Evolutionary conservation across 2,888 invertebrate species (phyloP).

Genomic region (Leptinotarsa rubiginosa): DNA sequence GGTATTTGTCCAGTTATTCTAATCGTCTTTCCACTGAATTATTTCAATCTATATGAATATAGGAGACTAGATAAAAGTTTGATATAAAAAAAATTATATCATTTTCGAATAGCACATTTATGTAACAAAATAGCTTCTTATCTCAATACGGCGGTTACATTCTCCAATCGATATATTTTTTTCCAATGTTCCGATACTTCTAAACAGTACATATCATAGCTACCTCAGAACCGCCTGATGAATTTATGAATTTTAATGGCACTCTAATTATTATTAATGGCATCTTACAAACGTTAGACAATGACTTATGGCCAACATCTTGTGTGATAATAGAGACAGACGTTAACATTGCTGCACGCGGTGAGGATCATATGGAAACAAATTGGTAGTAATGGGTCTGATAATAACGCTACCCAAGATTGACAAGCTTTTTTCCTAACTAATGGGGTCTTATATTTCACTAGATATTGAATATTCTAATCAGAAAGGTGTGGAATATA

Average conservation of each 20-base stretch:
- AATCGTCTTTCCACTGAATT: no score
- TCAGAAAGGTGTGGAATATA: slow-evolving; percentile 7
- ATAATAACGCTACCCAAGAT: slow-evolving; percentile 45
- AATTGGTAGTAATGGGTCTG: slow-evolving; percentile 40
- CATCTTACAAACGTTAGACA: slow-evolving; percentile 25
- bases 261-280: slow-evolving; percentile 31
- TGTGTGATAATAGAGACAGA: slow-evolving; percentile 44
- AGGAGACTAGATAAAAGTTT: no score
- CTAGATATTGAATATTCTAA: slow-evolving; percentile 20
- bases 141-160: background rate
- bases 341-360: slow-evolving; percentile 40
- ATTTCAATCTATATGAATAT: no score
- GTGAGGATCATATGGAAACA: slow-evolving; percentile 36
- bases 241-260: slow-evolving; percentile 16
- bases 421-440: slow-evolving; percentile 48
- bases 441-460: slow-evolving; percentile 49
- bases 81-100: no score
- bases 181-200: slow-evolving; percentile 1
- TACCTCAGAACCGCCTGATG: slow-evolving; percentile 12
- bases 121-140: no score
- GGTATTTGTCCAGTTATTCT: no score
- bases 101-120: no score
- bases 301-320: slow-evolving; percentile 40
- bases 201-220: background rate
- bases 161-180: background rate